Evolutionary conservation across 2,888 invertebrate genomes (phyloP).

Genomic region (Watsonalla cultraria): DNA sequence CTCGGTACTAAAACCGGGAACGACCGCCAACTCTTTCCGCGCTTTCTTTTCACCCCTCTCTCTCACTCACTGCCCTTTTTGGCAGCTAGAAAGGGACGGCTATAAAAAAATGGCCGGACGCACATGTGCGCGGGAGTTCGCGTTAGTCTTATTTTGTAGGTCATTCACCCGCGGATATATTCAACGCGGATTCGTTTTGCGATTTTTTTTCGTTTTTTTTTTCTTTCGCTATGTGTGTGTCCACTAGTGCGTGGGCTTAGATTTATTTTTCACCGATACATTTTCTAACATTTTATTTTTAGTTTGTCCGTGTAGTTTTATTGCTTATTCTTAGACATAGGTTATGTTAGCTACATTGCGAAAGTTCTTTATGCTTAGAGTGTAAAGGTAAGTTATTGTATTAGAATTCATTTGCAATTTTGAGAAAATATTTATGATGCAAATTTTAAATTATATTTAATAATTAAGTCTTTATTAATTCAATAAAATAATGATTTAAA

Average conservation of each 20-base stretch:
- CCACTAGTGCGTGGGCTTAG: conserved; percentile 57
- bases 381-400: neutral
- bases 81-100: conserved; percentile 60
- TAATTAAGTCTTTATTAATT: too few species aligned
- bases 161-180: conserved; percentile 69
- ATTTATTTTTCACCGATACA: conserved; percentile 52
- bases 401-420: neutral
- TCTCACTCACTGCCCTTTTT: conserved; percentile 53
- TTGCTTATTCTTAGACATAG: conserved; percentile 16
- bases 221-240: conserved; percentile 61
- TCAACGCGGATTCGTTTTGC: conserved; percentile 38
- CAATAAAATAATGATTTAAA: too few species aligned
- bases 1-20: conserved; percentile 53
- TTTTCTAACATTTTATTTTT: conserved; percentile 49
- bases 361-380: neutral
- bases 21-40: conserved; percentile 66
- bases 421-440: too few species aligned
- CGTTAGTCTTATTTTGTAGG: conserved; percentile 74
- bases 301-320: conserved; percentile 36
- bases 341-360: neutral
- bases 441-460: too few species aligned
- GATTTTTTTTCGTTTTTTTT: conserved; percentile 47
- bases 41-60: conserved; percentile 67
- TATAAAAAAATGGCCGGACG: conserved; percentile 70
- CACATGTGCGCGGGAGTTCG: conserved; percentile 70